Conservation (phyloP, 2,888 invertebrate genomes). For the Nemotelus pantherinus region DNA sequence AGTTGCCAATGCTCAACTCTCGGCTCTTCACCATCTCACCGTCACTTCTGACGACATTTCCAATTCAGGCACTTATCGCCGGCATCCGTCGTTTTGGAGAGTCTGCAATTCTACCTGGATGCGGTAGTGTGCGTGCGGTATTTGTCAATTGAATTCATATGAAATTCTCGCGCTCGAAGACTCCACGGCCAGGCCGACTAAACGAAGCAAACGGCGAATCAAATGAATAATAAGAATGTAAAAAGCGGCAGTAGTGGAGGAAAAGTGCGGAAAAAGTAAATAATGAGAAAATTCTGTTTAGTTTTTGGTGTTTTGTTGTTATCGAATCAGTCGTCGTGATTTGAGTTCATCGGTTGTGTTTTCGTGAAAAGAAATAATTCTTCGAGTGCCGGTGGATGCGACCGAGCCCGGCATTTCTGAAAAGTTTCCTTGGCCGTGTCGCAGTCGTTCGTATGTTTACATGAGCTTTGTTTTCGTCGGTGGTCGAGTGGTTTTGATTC, state of each 20-base stretch:
- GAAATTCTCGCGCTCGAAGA: slow-evolving; percentile 25
- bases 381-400: neutral
- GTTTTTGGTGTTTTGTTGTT: slow-evolving; percentile 25
- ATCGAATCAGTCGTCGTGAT: slow-evolving; percentile 20
- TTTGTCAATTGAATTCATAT: neutral
- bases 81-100: slow-evolving; percentile 11
- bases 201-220: slow-evolving; percentile 2
- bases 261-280: slow-evolving; percentile 38
- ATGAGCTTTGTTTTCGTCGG: too few relatives aligned
- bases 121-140: slow-evolving; percentile 16
- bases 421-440: too few relatives aligned
- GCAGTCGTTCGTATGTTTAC: too few relatives aligned
- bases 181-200: neutral
- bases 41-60: too few relatives aligned
- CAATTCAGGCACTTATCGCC: neutral
- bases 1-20: too few relatives aligned
- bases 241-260: slow-evolving; percentile 10
- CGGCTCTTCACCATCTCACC: too few relatives aligned
- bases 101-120: neutral
- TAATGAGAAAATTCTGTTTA: slow-evolving; percentile 25
- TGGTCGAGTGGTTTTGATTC: too few relatives aligned
- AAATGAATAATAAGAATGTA: too few relatives aligned
- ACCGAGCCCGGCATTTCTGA: too few relatives aligned
- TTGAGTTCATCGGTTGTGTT: slow-evolving; percentile 18
- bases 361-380: neutral